phyloP scores from a whole-genome alignment of 1,140 invertebrate genomes.

The Latrodectus geometricus region DNA sequence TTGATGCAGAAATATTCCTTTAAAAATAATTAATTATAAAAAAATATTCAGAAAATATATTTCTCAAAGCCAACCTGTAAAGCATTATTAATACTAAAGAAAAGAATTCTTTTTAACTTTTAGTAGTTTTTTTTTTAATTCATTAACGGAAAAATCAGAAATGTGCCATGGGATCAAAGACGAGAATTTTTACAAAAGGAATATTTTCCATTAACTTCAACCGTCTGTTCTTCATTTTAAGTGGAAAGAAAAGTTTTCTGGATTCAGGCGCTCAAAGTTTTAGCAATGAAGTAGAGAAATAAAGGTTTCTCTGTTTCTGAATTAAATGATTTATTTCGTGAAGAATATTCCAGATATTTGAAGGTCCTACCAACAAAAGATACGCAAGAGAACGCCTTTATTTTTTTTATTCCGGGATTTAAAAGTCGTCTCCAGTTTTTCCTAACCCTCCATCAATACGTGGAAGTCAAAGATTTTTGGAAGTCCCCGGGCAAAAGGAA shows the following conservation, averaged over 20 bases:
- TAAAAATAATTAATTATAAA: no score
- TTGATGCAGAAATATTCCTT: no score
- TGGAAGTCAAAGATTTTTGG: slow-evolving; percentile 41
- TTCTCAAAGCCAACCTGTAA: no score
- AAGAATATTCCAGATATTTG: background rate
- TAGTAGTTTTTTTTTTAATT: background rate
- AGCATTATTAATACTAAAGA: no score
- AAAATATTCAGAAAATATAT: no score
- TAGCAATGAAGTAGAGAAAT: background rate
- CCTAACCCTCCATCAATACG: background rate
- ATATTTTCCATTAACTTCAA: background rate
- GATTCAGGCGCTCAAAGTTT: background rate
- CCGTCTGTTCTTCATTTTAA: background rate
- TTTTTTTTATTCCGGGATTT: background rate
- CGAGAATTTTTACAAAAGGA: background rate
- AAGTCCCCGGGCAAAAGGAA: slow-evolving; percentile 35
- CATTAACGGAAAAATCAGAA: background rate
- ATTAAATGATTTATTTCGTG: background rate
- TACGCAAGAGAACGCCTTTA: background rate
- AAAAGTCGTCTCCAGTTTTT: background rate
- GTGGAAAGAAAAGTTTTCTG: background rate
- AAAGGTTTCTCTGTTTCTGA: background rate
- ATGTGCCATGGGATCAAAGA: no score
- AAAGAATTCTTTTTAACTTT: background rate
- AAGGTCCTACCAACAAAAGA: background rate